Percentiles rank a stretch among this genome's conserved stretches.
phyloP scores from a whole-genome alignment of 2,113 vertebrate species.

The Aphyosemion australe region DNA sequence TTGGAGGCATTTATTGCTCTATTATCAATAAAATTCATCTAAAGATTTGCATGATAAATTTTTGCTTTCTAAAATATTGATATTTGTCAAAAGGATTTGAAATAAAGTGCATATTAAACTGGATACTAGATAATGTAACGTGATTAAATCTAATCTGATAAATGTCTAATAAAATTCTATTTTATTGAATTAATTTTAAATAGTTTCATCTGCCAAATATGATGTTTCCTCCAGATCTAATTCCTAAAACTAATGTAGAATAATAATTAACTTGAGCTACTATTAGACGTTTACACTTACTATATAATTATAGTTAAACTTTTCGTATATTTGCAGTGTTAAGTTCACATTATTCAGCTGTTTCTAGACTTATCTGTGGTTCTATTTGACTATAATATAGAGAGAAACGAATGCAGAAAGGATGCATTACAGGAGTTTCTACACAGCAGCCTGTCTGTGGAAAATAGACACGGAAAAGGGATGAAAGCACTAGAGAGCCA shows the following conservation, averaged over 20 bases:
- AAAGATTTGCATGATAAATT: no score
- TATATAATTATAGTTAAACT: background rate
- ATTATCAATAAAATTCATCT: no score
- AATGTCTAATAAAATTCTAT: background rate
- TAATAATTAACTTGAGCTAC: background rate
- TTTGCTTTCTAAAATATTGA: background rate
- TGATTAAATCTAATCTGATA: background rate
- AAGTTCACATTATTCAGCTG: constrained; percentile 9
- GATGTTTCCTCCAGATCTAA: background rate
- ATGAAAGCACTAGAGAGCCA: constrained; percentile 41
- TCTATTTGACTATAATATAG: constrained; percentile 13
- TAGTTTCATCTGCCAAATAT: background rate
- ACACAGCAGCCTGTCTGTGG: background rate
- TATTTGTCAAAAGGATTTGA: constrained; percentile 4
- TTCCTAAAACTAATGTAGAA: background rate
- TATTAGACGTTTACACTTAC: background rate
- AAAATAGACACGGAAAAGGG: no score
- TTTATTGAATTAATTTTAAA: background rate
- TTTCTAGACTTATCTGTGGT: background rate
- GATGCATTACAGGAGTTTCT: constrained; percentile 7
- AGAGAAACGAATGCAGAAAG: background rate
- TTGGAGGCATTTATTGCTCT: no score
- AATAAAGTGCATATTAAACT: background rate
- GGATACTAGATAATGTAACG: background rate
- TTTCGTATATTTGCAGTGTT: background rate